These are phyloP conservation scores for Sisor rabdophorus DNA, from an alignment of 2,113 vertebrate species.

Conservation along the genomic window DNA sequence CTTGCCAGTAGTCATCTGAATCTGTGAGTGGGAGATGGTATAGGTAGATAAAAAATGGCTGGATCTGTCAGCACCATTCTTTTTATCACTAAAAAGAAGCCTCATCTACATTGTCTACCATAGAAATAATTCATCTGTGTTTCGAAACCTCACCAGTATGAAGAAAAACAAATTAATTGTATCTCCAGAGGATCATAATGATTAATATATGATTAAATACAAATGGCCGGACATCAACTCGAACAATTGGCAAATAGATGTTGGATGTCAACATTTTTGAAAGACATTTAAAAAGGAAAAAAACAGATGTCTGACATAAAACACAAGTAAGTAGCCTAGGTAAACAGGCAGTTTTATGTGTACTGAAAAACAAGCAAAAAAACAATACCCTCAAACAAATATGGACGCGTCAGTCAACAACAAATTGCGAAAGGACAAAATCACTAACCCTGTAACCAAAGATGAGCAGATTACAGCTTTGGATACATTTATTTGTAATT, in stretches of 20 bases:
- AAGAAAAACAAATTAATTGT: conserved; percentile 6
- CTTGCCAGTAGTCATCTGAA: neutral
- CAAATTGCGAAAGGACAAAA: neutral
- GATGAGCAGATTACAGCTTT: neutral
- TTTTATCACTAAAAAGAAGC: conserved; percentile 5
- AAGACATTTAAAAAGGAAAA: neutral
- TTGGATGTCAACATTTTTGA: neutral
- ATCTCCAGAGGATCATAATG: neutral
- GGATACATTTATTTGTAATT: neutral
- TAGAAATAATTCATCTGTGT: conserved; percentile 27
- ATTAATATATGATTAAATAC: neutral
- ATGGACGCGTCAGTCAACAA: neutral
- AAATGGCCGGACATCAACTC: neutral
- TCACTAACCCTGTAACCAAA: neutral
- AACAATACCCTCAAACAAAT: neutral
- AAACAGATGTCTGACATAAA: neutral
- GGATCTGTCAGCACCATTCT: neutral
- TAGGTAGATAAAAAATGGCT: conserved; percentile 38
- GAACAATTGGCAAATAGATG: neutral
- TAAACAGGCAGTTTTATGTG: neutral
- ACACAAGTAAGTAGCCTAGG: neutral
- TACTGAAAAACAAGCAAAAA: neutral
- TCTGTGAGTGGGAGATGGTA: conserved; percentile 17
- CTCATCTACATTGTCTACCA: conserved; percentile 15
- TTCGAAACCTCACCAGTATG: neutral